Percentiles rank a stretch among this genome's conserved stretches.
phyloP scores from a whole-genome alignment of 37 sponge, comb jelly and placozoan species.

The Ephydatia muelleri region DNA sequence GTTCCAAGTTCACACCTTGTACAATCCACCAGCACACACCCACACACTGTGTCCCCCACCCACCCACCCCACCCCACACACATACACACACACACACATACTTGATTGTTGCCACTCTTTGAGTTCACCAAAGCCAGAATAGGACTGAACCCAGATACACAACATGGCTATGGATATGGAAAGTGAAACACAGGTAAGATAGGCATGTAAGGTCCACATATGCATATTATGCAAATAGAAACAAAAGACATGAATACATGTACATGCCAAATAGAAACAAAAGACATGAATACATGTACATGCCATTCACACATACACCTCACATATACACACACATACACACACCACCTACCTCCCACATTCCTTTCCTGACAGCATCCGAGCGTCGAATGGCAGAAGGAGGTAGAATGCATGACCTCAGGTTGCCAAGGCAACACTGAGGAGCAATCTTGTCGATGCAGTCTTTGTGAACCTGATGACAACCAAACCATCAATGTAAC shows the following conservation, averaged over 20 bases:
- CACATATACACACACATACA: constrained; percentile 3
- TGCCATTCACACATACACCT: not conserved
- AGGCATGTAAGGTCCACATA: not conserved
- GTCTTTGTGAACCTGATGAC: constrained; percentile 83
- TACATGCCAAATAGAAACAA: not conserved
- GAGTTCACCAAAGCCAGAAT: constrained; percentile 94
- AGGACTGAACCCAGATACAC: constrained; percentile 68
- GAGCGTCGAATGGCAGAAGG: constrained; percentile 73
- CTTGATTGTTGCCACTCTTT: constrained; percentile 92
- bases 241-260: not conserved
- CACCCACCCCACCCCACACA: not conserved
- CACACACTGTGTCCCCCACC: too few species aligned
- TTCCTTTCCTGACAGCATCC: constrained; percentile 60
- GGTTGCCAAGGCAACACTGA: constrained; percentile 73
- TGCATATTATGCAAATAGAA: not conserved
- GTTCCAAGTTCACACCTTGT: too few species aligned
- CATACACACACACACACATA: not conserved
- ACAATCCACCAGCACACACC: too few species aligned
- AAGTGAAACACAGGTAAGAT: constrained; percentile 5
- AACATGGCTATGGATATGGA: constrained; percentile 56
- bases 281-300: not conserved
- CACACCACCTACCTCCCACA: constrained; percentile 92
- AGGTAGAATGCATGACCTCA: constrained; percentile 69
- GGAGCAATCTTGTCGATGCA: constrained; percentile 45
- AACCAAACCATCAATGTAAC: not conserved